Percentiles rank a stretch among this genome's conserved stretches.
Evolutionary conservation across 2,888 invertebrate species (phyloP).

Genomic region (Pterobdella sp.): DNA sequence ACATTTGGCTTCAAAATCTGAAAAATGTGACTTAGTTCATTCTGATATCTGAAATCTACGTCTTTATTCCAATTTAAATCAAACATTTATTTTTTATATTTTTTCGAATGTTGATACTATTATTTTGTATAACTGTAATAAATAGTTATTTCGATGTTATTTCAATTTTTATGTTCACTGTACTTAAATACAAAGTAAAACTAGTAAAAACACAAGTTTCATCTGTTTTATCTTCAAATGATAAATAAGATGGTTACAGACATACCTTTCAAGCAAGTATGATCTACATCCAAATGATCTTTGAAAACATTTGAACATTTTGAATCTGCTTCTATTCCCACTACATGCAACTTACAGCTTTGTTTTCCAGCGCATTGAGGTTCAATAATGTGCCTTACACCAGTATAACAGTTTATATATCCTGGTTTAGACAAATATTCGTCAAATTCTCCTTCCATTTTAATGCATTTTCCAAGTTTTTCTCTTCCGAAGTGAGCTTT

Average conservation of each 20-base stretch:
- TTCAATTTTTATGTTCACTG: too few relatives aligned
- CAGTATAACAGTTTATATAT: conserved; percentile 17
- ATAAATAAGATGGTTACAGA: not conserved
- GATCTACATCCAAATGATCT: conserved; percentile 17
- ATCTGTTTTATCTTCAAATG: too few relatives aligned
- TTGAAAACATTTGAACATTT: not conserved
- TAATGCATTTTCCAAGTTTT: conserved; percentile 14
- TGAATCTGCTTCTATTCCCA: conserved; percentile 16
- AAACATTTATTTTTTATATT: too few relatives aligned
- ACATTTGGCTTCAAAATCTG: too few relatives aligned
- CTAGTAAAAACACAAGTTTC: too few relatives aligned
- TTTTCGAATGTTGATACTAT: too few relatives aligned
- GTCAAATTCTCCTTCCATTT: conserved; percentile 1
- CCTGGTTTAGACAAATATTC: not conserved
- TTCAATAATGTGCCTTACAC: conserved; percentile 24
- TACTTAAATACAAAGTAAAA: too few relatives aligned
- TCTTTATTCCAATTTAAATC: too few relatives aligned
- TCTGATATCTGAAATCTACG: too few relatives aligned
- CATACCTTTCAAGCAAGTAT: not conserved
- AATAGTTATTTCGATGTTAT: too few relatives aligned
- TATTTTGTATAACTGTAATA: too few relatives aligned
- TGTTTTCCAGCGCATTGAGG: conserved; percentile 26
- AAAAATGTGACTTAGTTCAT: too few relatives aligned
- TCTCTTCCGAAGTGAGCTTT: conserved; percentile 13
- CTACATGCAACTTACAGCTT: conserved; percentile 10